Percentiles rank a stretch among this genome's conserved stretches.
phyloP scores from a whole-genome alignment of 2,113 vertebrate species.

The Nyctereutes procyonoides region DNA sequence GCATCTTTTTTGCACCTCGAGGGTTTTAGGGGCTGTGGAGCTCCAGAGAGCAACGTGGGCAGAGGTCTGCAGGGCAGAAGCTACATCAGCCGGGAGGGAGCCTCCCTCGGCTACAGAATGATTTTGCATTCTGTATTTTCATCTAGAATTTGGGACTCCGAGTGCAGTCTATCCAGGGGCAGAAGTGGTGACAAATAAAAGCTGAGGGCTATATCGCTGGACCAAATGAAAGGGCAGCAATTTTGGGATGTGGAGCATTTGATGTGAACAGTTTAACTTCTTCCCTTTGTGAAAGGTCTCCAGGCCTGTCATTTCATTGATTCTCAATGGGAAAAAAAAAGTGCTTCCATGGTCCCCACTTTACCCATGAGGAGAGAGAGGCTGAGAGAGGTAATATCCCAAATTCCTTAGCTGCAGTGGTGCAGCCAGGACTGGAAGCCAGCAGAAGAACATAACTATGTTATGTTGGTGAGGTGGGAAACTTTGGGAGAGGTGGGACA shows the following conservation, averaged over 20 bases:
- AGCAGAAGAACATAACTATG: neutral
- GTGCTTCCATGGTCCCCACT: neutral
- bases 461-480: neutral
- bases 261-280: neutral
- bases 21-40: neutral
- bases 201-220: neutral
- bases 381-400: neutral
- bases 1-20: neutral
- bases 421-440: neutral
- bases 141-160: neutral
- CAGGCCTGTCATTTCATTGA: fast-evolving
- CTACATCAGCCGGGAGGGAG: neutral
- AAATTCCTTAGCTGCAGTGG: neutral
- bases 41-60: neutral
- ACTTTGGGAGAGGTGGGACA: no score
- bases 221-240: neutral
- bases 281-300: neutral
- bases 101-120: neutral
- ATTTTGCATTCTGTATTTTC: neutral
- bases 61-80: neutral
- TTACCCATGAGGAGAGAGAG: neutral
- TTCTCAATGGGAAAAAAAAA: neutral
- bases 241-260: neutral
- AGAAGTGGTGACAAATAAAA: neutral
- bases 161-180: neutral